Evolutionary conservation across 2,888 invertebrate genomes (phyloP), one percentile per base, ranked within the genome.

Genomic region (Tromatobia lineatoria): DNA sequence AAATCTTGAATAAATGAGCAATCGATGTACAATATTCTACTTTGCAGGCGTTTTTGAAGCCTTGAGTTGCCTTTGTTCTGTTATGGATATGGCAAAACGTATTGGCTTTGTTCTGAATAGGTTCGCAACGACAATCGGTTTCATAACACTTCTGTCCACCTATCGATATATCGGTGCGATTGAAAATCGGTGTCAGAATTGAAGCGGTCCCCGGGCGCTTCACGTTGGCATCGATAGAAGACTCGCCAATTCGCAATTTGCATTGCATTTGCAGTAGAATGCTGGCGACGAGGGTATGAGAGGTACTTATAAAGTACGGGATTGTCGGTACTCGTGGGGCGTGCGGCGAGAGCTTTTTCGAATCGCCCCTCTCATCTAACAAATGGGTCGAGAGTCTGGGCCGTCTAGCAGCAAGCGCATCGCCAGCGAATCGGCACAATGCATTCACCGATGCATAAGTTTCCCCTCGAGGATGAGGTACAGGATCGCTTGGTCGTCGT

Each of bases 391-490:
- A 84, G 83, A 81, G 83, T 59, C 67, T 42, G 47, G 61, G 64
- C 23, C 50, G 50, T 38, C 78, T 78, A 77, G 78, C 76, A 59
- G 80, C 85, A 83, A 86, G 85, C 79, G 86, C 83, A 87, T 86
- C 85, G 80, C 85, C 84, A 82, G 59, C 82, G 82, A 87, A 88
- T 85, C 79, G 61, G 87, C 80, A 90, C 91, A 91, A 91, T 91
- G 90, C 88, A 87, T 83, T 87, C 91, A 88, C 83, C 89, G 88
- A 87, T 85, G 87, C 89, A 90, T 88, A 89, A 90, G 86, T 89
- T 84, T 80, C 52, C 78, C 66, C 71, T 75, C 47, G 87, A 88
- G 86, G 85, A 88, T 86, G 87, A 88, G 82, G 82, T 45, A 71
- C 79, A 85, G 75, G 77, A 84, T 88, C 85, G 86, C 86, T 85